These are phyloP conservation scores for Dasysyrphus tricinctus DNA, from an alignment of 2,888 invertebrate genomes.

Conservation along the genomic window DNA sequence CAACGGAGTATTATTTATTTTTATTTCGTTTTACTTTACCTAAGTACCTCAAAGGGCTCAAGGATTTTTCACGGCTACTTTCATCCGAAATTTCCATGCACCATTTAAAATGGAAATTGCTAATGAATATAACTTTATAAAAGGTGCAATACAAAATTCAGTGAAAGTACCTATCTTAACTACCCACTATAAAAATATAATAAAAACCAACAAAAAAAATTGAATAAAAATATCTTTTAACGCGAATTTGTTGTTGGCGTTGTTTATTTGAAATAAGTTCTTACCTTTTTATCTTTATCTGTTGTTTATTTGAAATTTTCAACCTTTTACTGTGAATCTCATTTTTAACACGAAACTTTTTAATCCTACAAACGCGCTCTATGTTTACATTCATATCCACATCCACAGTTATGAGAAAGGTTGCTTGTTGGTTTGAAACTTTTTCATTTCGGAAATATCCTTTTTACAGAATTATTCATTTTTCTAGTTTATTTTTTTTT, in stretches of 20 bases:
- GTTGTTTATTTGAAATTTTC: background rate
- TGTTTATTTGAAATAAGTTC: background rate
- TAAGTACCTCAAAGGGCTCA: background rate
- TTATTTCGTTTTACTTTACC: background rate
- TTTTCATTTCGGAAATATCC: conserved; percentile 71
- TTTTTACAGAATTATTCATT: conserved; percentile 50
- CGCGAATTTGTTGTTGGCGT: conserved; percentile 3
- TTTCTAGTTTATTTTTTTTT: too few relatives aligned
- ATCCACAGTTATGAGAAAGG: conserved; percentile 16
- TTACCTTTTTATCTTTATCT: conserved; percentile 26
- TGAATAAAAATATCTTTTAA: background rate
- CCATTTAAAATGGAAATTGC: conserved; percentile 7
- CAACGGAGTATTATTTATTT: background rate
- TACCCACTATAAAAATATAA: background rate
- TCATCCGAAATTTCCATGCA: background rate
- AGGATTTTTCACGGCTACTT: background rate
- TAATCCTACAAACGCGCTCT: conserved; percentile 8
- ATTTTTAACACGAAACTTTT: conserved; percentile 60
- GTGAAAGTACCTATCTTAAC: conserved; percentile 27
- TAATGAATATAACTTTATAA: conserved; percentile 39
- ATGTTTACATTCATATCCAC: background rate
- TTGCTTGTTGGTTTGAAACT: conserved; percentile 62
- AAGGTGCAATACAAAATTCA: background rate
- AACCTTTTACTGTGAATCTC: conserved; percentile 57
- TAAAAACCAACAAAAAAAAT: background rate